Evolutionary conservation across 1,140 invertebrate species (phyloP).

Genomic region (Diplogasteroides magnus): DNA sequence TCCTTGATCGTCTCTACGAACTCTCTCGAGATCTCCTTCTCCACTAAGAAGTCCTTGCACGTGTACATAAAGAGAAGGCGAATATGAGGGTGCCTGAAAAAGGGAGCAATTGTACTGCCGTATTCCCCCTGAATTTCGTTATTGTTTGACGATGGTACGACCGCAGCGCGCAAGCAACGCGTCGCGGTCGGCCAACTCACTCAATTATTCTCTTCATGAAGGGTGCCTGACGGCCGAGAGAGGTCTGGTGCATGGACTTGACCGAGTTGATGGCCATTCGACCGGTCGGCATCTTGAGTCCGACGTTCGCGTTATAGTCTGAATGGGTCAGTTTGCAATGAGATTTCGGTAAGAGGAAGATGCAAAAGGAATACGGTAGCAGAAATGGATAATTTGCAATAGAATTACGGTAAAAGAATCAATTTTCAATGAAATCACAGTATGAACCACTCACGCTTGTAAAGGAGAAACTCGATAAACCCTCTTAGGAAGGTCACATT

Average conservation of each 20-base stretch:
- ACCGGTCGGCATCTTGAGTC: slow-evolving; percentile 20
- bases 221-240: slow-evolving; percentile 23
- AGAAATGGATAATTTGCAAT: too few species aligned
- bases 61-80: slow-evolving; percentile 22
- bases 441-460: slow-evolving; percentile 17
- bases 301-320: slow-evolving; percentile 30
- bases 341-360: too few species aligned
- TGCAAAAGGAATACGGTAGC: too few species aligned
- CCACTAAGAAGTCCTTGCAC: slow-evolving; percentile 28
- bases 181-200: too few species aligned
- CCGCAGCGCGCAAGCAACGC: too few species aligned
- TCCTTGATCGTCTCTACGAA: too few species aligned
- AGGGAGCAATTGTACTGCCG: neutral
- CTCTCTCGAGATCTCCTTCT: slow-evolving; percentile 16
- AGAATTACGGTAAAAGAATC: slow-evolving; percentile 6
- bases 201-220: slow-evolving; percentile 24
- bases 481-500: neutral
- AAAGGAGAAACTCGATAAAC: slow-evolving; percentile 18
- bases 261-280: slow-evolving; percentile 9
- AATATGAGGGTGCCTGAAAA: too few species aligned
- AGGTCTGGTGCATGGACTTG: slow-evolving; percentile 14
- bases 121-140: neutral
- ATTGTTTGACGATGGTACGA: too few species aligned
- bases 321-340: too few species aligned
- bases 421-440: neutral